These are phyloP conservation scores for Umimayanthus kanabou DNA, from an alignment of 92 coral and sea anemone genomes.

Conservation along the genomic window DNA sequence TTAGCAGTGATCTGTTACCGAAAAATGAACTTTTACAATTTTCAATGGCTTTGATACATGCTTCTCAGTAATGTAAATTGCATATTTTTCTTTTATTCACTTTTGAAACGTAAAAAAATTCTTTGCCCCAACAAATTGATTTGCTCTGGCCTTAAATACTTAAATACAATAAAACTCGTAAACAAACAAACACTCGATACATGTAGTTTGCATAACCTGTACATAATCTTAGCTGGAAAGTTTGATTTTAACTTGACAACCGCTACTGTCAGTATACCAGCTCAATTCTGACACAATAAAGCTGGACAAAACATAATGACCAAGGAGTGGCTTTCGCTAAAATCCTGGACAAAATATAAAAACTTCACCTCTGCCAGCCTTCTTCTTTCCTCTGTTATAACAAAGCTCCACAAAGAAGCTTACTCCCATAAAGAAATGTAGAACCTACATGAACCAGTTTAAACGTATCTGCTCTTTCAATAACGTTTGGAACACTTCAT, in stretches of 20 bases:
- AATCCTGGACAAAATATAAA: no score
- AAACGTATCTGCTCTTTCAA: slow-evolving; percentile 46
- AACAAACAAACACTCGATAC: slow-evolving; percentile 2
- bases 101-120: background rate
- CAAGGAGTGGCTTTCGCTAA: no score
- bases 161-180: slow-evolving; percentile 5
- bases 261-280: background rate
- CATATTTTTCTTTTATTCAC: no score
- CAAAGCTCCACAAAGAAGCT: slow-evolving; percentile 2
- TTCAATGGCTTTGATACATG: no score
- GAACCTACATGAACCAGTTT: slow-evolving; percentile 14
- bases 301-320: background rate
- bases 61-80: no score
- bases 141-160: slow-evolving; percentile 13
- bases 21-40: no score
- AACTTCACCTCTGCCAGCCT: no score
- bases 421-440: background rate
- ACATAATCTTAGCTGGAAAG: slow-evolving; percentile 3
- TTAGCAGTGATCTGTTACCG: no score
- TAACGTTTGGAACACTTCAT: slow-evolving; percentile 19
- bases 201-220: slow-evolving; percentile 5
- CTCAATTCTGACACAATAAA: background rate
- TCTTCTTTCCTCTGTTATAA: background rate
- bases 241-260: slow-evolving; percentile 7
- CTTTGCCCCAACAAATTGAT: background rate